Evolutionary conservation across 1,140 invertebrate genomes (phyloP), one percentile per base, ranked within the genome.

Genomic region (Lasioglossum baleicum): DNA sequence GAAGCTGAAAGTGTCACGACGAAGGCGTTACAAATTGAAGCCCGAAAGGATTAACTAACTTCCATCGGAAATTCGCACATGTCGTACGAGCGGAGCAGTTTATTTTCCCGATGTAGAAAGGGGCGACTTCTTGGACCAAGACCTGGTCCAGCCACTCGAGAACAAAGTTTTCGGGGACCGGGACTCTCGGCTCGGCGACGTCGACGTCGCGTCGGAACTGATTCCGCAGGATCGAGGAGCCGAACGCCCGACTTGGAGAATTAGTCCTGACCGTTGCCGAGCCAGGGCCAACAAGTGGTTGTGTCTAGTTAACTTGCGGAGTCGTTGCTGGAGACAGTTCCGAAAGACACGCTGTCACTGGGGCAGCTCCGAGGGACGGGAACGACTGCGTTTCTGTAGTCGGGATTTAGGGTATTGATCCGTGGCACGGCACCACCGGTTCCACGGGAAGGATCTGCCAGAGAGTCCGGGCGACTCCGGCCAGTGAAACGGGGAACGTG

Each of bases 271-370:
- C 61, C 68, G 82, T 81, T 68, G 61, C 70, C 53, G 82, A 83
- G 58, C 65, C 70, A 68, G 72, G 63, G 72, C 68, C 84, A 86
- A 86, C 84, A 86, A 86, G 84, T 86, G 84, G 84, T 86, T 85
- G 84, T 63, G 81, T 85, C 81, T 85, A 83, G 83, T 85, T 86
- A 85, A 85, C 80, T 86, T 70, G 76, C 76, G 76, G 81, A 66
- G 64, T 86, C 81, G 83, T 83, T 85, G 80, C 69, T 63, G 84
- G 75, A 80, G 83, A 86, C 84, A 86, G 84, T 85, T 86, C 65
- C 64, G 51, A 65, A 85, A 85, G 83, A 86, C 84, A 80, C 64
- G 75, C 72, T 83, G 83, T 85, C 83, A 70, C 44, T 74, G 79
- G 44, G 63, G 26, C 53, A 65, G 73, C 76, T 53, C 48, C 44